phyloP scores from a whole-genome alignment of 2,113 vertebrate genomes.

The Rhea americana region DNA sequence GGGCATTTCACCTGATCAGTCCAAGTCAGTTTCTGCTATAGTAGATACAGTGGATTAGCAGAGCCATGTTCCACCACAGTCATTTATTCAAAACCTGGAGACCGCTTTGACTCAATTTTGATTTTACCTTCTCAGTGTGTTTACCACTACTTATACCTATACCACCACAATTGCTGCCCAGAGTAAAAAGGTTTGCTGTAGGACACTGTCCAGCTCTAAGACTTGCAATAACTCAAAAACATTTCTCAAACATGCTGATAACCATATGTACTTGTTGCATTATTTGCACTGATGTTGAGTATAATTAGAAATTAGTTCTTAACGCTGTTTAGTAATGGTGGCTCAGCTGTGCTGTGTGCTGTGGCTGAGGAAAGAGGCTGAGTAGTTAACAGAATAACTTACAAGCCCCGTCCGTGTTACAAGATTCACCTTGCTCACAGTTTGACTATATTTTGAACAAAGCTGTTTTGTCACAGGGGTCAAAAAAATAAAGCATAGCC shows the following conservation, averaged over 20 bases:
- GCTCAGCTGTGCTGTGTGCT: background rate
- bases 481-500: conserved; percentile 15
- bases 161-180: fast-evolving
- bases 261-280: background rate
- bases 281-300: background rate
- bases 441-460: background rate
- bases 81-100: background rate
- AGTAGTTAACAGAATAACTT: background rate
- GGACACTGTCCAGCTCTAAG: background rate
- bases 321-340: background rate
- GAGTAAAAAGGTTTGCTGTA: background rate
- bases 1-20: background rate
- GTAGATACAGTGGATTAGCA: background rate
- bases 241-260: background rate
- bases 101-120: background rate
- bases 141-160: background rate
- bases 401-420: background rate
- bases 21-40: background rate
- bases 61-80: background rate
- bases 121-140: background rate
- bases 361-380: background rate
- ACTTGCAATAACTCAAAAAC: background rate
- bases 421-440: background rate
- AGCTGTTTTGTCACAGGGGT: background rate
- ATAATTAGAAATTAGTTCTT: background rate